Evolutionary conservation across 2,888 invertebrate genomes (phyloP).

Genomic region (Lydus trimaculatus): DNA sequence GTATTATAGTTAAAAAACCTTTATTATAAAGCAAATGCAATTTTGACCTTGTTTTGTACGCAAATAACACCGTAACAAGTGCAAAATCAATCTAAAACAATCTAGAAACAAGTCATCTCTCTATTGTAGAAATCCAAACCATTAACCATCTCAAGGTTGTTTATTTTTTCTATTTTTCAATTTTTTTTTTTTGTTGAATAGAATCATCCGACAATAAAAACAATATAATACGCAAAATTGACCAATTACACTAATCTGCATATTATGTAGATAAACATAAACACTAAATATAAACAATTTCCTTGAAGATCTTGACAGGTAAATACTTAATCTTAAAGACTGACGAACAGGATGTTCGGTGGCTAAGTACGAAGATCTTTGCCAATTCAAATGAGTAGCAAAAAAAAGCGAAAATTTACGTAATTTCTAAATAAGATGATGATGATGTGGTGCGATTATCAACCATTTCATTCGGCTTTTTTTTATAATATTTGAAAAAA

Average conservation of each 20-base stretch:
- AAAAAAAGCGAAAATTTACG: conserved; percentile 1
- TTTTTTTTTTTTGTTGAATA: not conserved
- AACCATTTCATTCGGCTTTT: not conserved
- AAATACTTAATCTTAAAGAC: not conserved
- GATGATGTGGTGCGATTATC: not conserved
- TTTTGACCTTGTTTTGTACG: not conserved
- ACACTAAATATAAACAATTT: not conserved
- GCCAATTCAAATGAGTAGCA: not conserved
- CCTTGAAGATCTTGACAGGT: conserved; percentile 4
- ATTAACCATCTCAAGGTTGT: conserved; percentile 9
- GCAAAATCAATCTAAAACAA: not conserved
- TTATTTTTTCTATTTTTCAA: no score
- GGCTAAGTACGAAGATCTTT: not conserved
- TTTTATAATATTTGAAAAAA: not conserved
- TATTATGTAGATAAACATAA: not conserved
- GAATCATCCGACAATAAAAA: conserved; percentile 1
- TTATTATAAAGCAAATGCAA: not conserved
- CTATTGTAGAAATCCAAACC: conserved; percentile 3
- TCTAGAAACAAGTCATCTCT: not conserved
- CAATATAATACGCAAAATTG: conserved; percentile 1
- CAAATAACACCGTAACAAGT: not conserved
- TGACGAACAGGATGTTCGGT: not conserved
- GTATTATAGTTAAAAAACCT: not conserved
- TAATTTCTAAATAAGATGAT: not conserved
- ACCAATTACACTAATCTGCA: not conserved